Percentiles rank a stretch among this genome's conserved stretches.
These are phyloP conservation scores for Eremobia ochroleuca DNA, from an alignment of 2,888 invertebrate species.

Conservation along the genomic window DNA sequence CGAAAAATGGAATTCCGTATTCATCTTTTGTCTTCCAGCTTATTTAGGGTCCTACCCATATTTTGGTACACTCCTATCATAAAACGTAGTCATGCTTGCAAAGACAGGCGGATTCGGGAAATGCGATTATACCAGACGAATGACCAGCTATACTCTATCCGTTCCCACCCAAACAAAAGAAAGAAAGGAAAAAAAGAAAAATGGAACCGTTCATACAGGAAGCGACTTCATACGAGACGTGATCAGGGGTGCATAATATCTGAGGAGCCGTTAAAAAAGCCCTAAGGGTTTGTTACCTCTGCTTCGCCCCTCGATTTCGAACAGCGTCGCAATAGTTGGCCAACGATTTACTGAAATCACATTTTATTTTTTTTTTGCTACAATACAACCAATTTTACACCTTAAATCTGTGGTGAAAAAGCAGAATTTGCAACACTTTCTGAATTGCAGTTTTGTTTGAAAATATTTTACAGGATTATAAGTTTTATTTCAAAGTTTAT, in stretches of 20 bases:
- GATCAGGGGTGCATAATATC: conserved; percentile 89
- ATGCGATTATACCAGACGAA: conserved; percentile 59
- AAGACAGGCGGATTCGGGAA: conserved; percentile 42
- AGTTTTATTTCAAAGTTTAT: conserved; percentile 43
- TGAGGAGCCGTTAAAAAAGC: conserved; percentile 86
- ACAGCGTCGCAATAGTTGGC: conserved; percentile 63
- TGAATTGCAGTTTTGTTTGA: conserved; percentile 10
- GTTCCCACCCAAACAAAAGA: conserved; percentile 67
- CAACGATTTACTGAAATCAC: conserved; percentile 62
- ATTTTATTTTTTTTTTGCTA: conserved; percentile 36
- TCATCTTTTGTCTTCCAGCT: conserved; percentile 33
- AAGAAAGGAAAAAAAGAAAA: conserved; percentile 80
- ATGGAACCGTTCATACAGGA: conserved; percentile 88
- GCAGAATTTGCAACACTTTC: not conserved
- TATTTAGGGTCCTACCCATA: conserved; percentile 22
- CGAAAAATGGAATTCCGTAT: conserved; percentile 30
- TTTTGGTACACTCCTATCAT: conserved; percentile 46
- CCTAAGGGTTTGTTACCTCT: conserved; percentile 78
- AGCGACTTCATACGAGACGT: conserved; percentile 89
- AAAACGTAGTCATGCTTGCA: conserved; percentile 51
- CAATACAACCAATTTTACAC: conserved; percentile 44
- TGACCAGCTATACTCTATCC: conserved; percentile 54
- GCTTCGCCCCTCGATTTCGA: conserved; percentile 53
- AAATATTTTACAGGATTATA: conserved; percentile 38
- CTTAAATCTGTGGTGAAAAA: conserved; percentile 23